Percentiles rank a stretch among this genome's conserved stretches.
These are phyloP conservation scores for Zeuzera pyrina DNA, from an alignment of 2,888 invertebrate species.

Conservation along the genomic window DNA sequence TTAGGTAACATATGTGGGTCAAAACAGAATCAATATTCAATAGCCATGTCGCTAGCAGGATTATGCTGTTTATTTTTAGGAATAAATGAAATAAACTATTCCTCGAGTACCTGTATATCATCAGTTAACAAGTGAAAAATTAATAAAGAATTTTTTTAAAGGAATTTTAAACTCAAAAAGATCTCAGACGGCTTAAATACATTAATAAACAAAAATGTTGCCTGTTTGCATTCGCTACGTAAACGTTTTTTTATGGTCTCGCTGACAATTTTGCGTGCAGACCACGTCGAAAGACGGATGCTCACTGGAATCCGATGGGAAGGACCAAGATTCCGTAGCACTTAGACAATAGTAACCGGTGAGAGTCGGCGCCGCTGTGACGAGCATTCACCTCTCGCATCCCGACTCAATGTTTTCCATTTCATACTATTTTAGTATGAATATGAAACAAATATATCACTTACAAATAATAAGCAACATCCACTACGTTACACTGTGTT, in stretches of 20 bases:
- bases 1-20: too few relatives aligned
- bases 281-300: slow-evolving; percentile 56
- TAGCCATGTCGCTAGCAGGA: too few relatives aligned
- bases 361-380: slow-evolving; percentile 69
- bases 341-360: slow-evolving; percentile 69
- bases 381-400: slow-evolving; percentile 71
- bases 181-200: too few relatives aligned
- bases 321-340: slow-evolving; percentile 71
- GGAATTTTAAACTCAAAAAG: too few relatives aligned
- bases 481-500: slow-evolving; percentile 53
- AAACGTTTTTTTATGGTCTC: too few relatives aligned
- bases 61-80: too few relatives aligned
- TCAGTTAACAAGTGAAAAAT: too few relatives aligned
- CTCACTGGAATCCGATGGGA: slow-evolving; percentile 65
- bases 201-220: too few relatives aligned
- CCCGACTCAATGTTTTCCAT: slow-evolving; percentile 43
- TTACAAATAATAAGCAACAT: slow-evolving; percentile 38
- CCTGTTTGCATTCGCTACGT: slow-evolving; percentile 47
- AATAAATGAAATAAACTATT: too few relatives aligned
- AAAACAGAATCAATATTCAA: too few relatives aligned
- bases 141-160: too few relatives aligned
- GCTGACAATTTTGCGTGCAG: slow-evolving; percentile 48
- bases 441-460: slow-evolving; percentile 31
- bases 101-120: too few relatives aligned
- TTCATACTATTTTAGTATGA: slow-evolving; percentile 22